These are phyloP conservation scores for Myocastor coypus DNA, from an alignment of 2,113 vertebrate genomes.

Conservation along the genomic window DNA sequence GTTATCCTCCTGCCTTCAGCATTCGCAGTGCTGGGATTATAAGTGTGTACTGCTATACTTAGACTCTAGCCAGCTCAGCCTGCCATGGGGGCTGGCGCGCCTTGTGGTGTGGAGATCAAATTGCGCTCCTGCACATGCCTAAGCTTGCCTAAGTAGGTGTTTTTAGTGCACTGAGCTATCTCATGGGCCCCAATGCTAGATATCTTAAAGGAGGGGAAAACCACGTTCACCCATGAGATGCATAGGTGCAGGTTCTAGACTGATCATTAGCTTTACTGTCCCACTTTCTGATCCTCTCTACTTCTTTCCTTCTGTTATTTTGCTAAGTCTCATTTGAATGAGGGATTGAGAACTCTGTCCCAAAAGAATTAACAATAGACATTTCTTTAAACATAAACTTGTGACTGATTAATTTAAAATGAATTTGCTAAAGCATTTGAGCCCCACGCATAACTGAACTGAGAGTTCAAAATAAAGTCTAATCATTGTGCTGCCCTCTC, in stretches of 20 bases:
- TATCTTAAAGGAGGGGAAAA: constrained; percentile 31
- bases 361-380: not conserved
- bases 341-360: not conserved
- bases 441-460: not conserved
- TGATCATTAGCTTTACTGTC: not conserved
- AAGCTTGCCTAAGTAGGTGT: no score
- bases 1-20: no score
- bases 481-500: not conserved
- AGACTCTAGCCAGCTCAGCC: no score
- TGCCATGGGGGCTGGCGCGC: no score
- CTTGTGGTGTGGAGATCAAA: no score
- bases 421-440: not conserved
- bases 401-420: not conserved
- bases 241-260: not conserved
- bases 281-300: not conserved
- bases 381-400: not conserved
- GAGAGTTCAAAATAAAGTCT: not conserved
- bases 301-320: not conserved
- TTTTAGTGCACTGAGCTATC: no score
- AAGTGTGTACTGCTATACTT: no score
- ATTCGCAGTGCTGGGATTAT: no score
- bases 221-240: not conserved
- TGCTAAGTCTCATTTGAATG: not conserved
- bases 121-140: no score
- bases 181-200: not conserved